Base-by-base conservation (phyloP, 2,888 invertebrate genomes). In the Leistus spinibarbis region DNA sequence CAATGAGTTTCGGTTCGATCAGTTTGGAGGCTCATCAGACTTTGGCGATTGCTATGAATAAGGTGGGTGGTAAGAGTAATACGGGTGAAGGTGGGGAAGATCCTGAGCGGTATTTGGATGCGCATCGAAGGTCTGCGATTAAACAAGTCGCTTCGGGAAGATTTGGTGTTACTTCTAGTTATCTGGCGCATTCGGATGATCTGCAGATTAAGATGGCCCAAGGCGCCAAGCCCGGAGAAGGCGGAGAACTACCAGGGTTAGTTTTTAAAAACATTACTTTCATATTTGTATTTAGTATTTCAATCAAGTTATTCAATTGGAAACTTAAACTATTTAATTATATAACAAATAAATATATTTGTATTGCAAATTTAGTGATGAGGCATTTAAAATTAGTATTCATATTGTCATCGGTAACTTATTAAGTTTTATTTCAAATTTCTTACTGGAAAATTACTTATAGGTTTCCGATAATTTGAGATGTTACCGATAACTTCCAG, bases 201-300 rank as follows among this genome's bases (percentile, higher is more conserved):
- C 85, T 99, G 79, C 99, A 99, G 87, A 99, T 99, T 83, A 99
- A 99, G 88, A 99, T 99, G 99, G 99, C 99, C 5, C 86, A 99
- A 87, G 98, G 99, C 1, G 99, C 99, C 72, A 99, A 99, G 85
- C 99, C 99, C 0, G 99, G 99, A 0, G 99, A 99, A 87, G 99
- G 99, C 20, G 99, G 99, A 1, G 99, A 99, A 86, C 85, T 99
- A 74, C 99, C 99, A 0, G 98, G 85, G 82, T 84, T 78, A 79
- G 78, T 77, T 73, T 54, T 13, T 57, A 10, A 22, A n/a, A 53
- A 53, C 57, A 27, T 27, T 7, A 4, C 9, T 27, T 9, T 7
- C 4, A 27, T 27, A 9, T 9, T 7, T 7, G 27, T 9, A 27
- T 27, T 53, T 22, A 62, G 20, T 56, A 54, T n/a, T 1, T 63